phyloP scores from a whole-genome alignment of 2,113 vertebrate genomes.

The Pionites leucogaster region DNA sequence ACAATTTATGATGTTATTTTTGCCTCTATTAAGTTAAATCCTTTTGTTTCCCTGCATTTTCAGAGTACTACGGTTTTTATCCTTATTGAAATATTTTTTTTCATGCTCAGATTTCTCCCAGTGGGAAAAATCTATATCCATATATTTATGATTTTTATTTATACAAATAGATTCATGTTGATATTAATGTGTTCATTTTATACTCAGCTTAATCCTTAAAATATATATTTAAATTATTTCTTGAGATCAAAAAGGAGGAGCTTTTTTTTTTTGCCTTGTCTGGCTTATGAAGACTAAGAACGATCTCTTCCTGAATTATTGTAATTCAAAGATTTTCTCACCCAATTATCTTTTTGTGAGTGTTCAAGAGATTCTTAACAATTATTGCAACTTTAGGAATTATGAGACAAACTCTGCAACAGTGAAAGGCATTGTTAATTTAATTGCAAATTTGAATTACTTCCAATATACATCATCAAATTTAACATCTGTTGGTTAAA shows the following conservation, averaged over 20 bases:
- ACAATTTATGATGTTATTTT: not conserved
- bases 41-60: not conserved
- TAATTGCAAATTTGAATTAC: not conserved
- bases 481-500: not conserved
- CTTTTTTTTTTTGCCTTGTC: not conserved
- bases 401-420: not conserved
- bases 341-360: not conserved
- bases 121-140: rapidly evolving
- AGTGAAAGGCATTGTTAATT: not conserved
- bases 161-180: not conserved
- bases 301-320: not conserved
- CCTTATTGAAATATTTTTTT: not conserved
- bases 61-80: not conserved
- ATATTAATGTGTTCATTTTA: not conserved
- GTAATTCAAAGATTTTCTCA: not conserved
- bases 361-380: not conserved
- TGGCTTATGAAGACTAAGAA: not conserved
- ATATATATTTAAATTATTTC: not conserved
- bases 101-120: not conserved
- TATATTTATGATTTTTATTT: not conserved
- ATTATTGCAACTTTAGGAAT: not conserved
- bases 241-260: not conserved
- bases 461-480: not conserved
- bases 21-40: not conserved
- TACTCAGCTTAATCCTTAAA: not conserved